These are phyloP conservation scores for Pseudopodoces humilis DNA, from an alignment of 2,113 vertebrate species.

Conservation along the genomic window DNA sequence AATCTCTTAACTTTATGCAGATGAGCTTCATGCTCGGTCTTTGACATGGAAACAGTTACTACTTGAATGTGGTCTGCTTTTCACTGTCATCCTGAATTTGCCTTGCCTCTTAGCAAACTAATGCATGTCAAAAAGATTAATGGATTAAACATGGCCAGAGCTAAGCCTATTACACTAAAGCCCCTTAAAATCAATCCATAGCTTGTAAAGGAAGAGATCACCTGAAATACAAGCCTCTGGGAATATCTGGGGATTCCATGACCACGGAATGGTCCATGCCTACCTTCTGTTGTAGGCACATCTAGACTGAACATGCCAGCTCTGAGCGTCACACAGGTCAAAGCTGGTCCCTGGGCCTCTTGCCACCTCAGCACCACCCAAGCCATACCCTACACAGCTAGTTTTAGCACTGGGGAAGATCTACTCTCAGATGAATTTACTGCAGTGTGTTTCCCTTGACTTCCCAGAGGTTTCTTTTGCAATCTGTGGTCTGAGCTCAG, in stretches of 20 bases:
- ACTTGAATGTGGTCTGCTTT: conserved; percentile 35
- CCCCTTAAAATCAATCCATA: conserved; percentile 54
- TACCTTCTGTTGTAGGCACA: neutral
- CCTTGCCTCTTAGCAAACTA: conserved; percentile 37
- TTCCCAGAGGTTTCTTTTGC: neutral
- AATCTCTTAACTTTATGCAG: neutral
- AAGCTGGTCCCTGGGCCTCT: neutral
- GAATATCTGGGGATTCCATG: neutral
- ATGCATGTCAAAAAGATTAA: conserved; percentile 57
- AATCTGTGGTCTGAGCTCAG: neutral
- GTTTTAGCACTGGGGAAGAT: neutral
- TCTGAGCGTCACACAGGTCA: neutral
- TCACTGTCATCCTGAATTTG: conserved; percentile 48
- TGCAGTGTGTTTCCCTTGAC: neutral
- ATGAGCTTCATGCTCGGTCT: neutral
- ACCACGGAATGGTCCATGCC: neutral
- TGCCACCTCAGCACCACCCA: neutral
- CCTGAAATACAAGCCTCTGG: conserved; percentile 9
- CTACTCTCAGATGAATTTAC: neutral
- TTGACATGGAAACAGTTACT: conserved; percentile 41
- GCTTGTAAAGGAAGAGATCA: conserved; percentile 48
- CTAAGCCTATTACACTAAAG: conserved; percentile 58
- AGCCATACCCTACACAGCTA: neutral
- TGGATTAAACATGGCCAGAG: conserved; percentile 47
- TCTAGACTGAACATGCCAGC: neutral